Percentiles rank a stretch among this genome's conserved stretches.
These are phyloP conservation scores for Megaleporinus macrocephalus DNA, from an alignment of 2,113 vertebrate genomes.

Conservation along the genomic window DNA sequence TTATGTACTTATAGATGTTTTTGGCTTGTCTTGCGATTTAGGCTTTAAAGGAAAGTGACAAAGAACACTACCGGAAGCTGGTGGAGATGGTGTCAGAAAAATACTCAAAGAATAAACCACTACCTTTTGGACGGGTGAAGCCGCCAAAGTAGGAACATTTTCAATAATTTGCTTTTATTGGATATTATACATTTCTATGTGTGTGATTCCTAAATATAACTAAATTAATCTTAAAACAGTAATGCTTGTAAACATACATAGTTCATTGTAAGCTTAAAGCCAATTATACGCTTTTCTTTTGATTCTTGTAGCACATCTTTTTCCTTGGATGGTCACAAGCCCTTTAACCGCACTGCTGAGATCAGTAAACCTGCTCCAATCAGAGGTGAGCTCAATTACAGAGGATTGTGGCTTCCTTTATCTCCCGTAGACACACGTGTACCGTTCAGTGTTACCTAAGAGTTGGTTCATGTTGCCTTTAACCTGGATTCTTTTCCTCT, in stretches of 20 bases:
- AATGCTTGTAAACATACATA: neutral
- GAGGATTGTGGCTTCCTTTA: neutral
- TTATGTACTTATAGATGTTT: neutral
- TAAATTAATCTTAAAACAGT: too few species aligned
- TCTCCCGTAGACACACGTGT: neutral
- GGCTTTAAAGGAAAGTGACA: constrained; percentile 75
- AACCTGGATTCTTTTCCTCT: constrained; percentile 1
- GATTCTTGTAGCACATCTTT: constrained; percentile 62
- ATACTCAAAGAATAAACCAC: constrained; percentile 74
- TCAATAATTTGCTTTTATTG: neutral
- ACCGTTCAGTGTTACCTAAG: neutral
- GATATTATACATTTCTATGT: neutral
- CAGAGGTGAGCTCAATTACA: constrained; percentile 57
- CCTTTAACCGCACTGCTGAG: constrained; percentile 64
- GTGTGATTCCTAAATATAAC: neutral
- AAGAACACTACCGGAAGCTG: constrained; percentile 77
- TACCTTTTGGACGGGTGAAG: constrained; percentile 76
- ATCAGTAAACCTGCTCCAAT: constrained; percentile 54
- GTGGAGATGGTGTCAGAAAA: constrained; percentile 77
- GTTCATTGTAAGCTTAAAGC: neutral
- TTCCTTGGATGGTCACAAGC: constrained; percentile 57
- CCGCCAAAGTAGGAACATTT: constrained; percentile 68
- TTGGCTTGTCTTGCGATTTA: constrained; percentile 39
- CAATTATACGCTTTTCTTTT: neutral
- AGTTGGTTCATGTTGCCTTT: neutral